A percentile compares a stretch with the other conserved stretches of the same genome.
Evolutionary conservation across 2,797 vertebrate species (phyloP).

Genomic region (Tenualosa ilisha): DNA sequence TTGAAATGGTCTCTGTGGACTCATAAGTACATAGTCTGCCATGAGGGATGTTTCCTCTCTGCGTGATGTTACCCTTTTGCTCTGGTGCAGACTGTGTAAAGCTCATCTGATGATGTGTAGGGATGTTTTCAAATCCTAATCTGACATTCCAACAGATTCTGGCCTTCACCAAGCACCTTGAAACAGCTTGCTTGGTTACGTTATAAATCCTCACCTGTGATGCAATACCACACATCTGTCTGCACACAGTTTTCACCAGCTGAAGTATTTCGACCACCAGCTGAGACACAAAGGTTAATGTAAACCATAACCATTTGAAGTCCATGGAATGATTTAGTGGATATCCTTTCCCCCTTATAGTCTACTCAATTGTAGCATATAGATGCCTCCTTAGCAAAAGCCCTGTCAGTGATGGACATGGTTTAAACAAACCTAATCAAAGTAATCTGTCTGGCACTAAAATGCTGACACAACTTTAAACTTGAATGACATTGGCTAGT

Average conservation of each 20-base stretch:
- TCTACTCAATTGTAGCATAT: background rate
- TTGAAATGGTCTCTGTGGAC: constrained; percentile 7
- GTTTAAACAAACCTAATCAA: constrained; percentile 9
- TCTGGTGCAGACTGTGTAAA: background rate
- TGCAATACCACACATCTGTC: constrained; percentile 34
- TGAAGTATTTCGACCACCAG: constrained; percentile 21
- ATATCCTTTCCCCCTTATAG: background rate
- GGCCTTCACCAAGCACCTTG: constrained; percentile 1
- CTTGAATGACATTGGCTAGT: background rate
- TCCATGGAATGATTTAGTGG: constrained; percentile 18
- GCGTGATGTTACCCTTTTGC: constrained; percentile 5
- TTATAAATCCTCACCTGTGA: constrained; percentile 21
- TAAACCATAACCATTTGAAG: constrained; percentile 24
- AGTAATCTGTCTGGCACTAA: background rate
- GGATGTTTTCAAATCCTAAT: background rate
- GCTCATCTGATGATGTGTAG: background rate
- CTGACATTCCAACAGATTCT: background rate
- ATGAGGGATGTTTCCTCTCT: constrained; percentile 7
- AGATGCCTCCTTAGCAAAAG: background rate
- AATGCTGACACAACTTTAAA: background rate
- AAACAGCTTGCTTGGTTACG: constrained; percentile 14
- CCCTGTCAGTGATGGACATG: background rate
- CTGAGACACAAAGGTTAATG: constrained; percentile 34
- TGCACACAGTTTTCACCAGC: constrained; percentile 28
- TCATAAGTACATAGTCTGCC: background rate